phyloP scores from a whole-genome alignment of 2,113 vertebrate genomes.

The Phalacrocorax pelagicus region DNA sequence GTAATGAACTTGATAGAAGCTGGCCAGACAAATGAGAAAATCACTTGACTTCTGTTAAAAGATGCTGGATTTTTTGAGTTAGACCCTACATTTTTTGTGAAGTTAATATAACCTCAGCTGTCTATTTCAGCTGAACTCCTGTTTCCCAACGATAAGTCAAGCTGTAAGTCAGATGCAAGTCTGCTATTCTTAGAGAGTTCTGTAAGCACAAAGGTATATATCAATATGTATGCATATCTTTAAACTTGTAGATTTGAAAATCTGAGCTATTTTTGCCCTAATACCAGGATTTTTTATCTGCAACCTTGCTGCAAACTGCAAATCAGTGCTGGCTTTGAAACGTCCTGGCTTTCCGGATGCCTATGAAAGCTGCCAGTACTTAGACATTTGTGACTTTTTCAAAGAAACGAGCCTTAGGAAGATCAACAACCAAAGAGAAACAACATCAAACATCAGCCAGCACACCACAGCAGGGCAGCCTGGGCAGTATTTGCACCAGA shows the following conservation, averaged over 20 bases:
- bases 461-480: background rate
- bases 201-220: background rate
- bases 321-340: background rate
- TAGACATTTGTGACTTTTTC: background rate
- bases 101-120: background rate
- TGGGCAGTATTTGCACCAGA: background rate
- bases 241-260: background rate
- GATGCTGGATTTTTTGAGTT: background rate
- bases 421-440: background rate
- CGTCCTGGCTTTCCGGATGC: background rate
- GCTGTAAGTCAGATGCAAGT: background rate
- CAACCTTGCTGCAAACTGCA: background rate
- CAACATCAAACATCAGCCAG: background rate
- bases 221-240: background rate
- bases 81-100: background rate
- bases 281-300: background rate
- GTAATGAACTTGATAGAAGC: constrained; percentile 24
- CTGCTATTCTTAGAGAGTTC: background rate
- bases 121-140: background rate
- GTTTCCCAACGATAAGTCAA: background rate
- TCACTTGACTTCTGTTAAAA: background rate
- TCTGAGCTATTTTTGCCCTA: background rate
- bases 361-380: background rate
- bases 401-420: background rate
- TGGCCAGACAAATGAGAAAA: constrained; percentile 10